phyloP scores from a whole-genome alignment of 2,888 invertebrate species.

The Gibbula magus region DNA sequence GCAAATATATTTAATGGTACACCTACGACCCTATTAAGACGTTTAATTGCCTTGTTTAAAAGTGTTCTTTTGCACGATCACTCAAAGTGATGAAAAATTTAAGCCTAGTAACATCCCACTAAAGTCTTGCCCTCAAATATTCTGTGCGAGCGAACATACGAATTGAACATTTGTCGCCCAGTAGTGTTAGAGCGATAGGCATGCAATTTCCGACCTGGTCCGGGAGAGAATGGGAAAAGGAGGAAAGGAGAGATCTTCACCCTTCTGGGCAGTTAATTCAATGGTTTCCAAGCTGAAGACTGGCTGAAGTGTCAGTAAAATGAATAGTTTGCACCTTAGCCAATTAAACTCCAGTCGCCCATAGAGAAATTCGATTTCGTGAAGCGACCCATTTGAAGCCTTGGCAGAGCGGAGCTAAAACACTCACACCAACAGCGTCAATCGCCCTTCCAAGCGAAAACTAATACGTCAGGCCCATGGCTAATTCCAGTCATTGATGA shows the following conservation, averaged over 20 bases:
- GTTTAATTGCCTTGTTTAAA: neutral
- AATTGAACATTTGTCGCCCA: conserved; percentile 2
- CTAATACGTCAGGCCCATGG: conserved; percentile 1
- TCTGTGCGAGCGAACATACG: neutral
- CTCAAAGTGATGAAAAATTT: conserved; percentile 3
- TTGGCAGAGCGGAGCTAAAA: conserved; percentile 4
- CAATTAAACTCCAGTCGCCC: conserved; percentile 23
- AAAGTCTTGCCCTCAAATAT: neutral
- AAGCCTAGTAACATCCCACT: neutral
- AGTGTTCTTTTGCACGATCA: neutral
- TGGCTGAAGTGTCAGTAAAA: conserved; percentile 16
- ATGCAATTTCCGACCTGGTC: neutral
- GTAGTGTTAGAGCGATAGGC: neutral
- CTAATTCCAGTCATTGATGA: conserved; percentile 13
- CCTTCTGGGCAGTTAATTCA: conserved; percentile 20
- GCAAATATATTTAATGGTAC: no score
- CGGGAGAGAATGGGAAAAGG: neutral
- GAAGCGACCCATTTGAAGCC: neutral
- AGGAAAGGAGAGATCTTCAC: neutral
- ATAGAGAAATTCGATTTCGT: conserved; percentile 15
- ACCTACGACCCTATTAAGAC: no score
- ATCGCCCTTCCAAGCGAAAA: conserved; percentile 4
- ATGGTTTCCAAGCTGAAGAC: conserved; percentile 1
- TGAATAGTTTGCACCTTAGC: conserved; percentile 30
- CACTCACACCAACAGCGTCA: neutral